Percentiles rank a stretch among this genome's conserved stretches.
These are phyloP conservation scores for Agrochola circellaris DNA, from an alignment of 2,888 invertebrate genomes.

Conservation along the genomic window DNA sequence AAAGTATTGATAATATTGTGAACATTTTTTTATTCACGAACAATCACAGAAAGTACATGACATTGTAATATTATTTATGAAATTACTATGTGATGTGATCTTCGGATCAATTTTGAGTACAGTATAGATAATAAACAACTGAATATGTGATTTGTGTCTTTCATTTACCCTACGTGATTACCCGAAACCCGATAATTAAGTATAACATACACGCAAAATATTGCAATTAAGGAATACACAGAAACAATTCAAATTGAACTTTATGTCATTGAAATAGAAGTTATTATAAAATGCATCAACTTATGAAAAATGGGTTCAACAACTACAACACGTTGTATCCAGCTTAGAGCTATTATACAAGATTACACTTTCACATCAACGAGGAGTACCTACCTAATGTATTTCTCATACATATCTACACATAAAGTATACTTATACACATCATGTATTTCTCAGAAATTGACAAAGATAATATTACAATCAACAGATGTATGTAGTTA, in stretches of 20 bases:
- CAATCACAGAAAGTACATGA: constrained; percentile 91
- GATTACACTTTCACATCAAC: background rate
- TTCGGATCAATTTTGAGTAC: constrained; percentile 94
- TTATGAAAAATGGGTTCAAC: background rate
- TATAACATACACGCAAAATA: background rate
- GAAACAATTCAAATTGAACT: constrained; percentile 11
- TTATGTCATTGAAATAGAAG: background rate
- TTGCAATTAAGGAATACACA: background rate
- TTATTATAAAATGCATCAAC: background rate
- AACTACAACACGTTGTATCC: background rate
- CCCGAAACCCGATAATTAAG: constrained; percentile 8
- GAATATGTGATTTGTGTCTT: constrained; percentile 91
- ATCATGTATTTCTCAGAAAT: background rate
- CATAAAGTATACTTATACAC: too few relatives aligned
- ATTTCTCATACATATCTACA: background rate
- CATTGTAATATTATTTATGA: constrained; percentile 91
- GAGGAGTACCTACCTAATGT: background rate
- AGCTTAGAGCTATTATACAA: background rate
- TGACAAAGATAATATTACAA: background rate
- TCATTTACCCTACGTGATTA: constrained; percentile 70
- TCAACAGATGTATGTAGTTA: background rate
- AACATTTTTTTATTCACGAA: constrained; percentile 90
- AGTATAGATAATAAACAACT: constrained; percentile 94
- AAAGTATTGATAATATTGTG: constrained; percentile 90
- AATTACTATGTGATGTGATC: constrained; percentile 94